phyloP scores from a whole-genome alignment of 2,113 vertebrate genomes.

The Silurus meridionalis region DNA sequence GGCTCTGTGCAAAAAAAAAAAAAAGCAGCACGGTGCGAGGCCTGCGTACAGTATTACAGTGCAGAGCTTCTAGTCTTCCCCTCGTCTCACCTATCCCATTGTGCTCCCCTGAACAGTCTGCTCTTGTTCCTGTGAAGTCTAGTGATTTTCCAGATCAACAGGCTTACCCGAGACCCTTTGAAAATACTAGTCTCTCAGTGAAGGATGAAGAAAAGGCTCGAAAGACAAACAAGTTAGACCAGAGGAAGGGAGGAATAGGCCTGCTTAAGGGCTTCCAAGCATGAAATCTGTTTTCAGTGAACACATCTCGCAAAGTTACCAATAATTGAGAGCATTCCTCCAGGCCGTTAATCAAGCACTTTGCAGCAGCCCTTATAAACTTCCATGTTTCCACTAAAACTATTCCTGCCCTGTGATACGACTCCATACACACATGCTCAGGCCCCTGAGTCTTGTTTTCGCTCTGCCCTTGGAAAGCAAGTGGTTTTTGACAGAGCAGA shows the following conservation, averaged over 20 bases:
- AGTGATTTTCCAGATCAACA: slow-evolving; percentile 54
- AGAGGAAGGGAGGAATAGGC: slow-evolving; percentile 15
- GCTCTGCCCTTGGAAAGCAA: slow-evolving; percentile 4
- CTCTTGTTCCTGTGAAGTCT: slow-evolving; percentile 46
- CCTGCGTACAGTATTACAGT: slow-evolving; percentile 5
- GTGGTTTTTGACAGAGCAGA: slow-evolving; percentile 10
- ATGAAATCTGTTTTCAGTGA: slow-evolving; percentile 22
- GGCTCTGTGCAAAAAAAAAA: not conserved
- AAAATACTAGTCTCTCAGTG: slow-evolving; percentile 12
- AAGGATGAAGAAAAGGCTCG: slow-evolving; percentile 15
- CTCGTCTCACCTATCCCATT: slow-evolving; percentile 40
- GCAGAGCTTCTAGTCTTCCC: slow-evolving; percentile 17
- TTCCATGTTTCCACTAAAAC: slow-evolving; percentile 8
- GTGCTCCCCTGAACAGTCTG: slow-evolving; percentile 41
- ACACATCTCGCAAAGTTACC: not conserved
- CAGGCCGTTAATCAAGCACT: slow-evolving; percentile 14
- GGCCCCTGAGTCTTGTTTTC: slow-evolving; percentile 11
- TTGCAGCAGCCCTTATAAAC: not conserved
- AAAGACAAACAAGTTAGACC: slow-evolving; percentile 28
- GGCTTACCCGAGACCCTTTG: slow-evolving; percentile 38
- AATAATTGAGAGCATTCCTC: slow-evolving; percentile 24
- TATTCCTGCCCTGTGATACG: not conserved
- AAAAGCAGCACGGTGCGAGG: not conserved
- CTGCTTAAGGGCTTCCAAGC: not conserved
- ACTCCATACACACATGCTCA: slow-evolving; percentile 1